Evolutionary conservation across 2,888 invertebrate species (phyloP), one percentile per base, ranked within the genome.

Genomic region (Clitarchus hookeri): DNA sequence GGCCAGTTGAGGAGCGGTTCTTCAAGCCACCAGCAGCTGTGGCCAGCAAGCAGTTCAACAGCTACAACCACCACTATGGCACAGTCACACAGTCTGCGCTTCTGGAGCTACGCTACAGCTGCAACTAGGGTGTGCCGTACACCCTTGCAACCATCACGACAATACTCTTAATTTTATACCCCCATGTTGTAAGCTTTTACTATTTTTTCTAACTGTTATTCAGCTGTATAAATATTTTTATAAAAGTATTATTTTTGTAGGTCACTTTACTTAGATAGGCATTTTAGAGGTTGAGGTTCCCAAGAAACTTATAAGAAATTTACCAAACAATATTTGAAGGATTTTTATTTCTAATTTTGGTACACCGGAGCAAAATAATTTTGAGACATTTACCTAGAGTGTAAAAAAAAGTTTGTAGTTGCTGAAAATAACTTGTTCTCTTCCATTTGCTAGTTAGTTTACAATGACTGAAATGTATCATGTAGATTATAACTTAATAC

Each of bases 21-120:
- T n/a, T 8, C 8, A 65, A 65, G 65, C n/a, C n/a, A 8, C 65
- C n/a, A 8, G 11, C 65, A 9, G 8, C 65, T 2, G 0, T 19
- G 19, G n/a, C 65, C 16, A 19, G 65, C 65, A 65, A 65, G n/a
- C 65, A 65, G 65, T 82, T 82, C 82, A 82, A 82, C 82, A 82
- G 82, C 82, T 82, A 36, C 82, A 36, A 44, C 44, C 82, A 82
- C 16, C 27, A 19, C 16, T 44, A 82, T 9, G 82, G 82, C 36
- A 82, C 44, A 16, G 44, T 82, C 16, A 82, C 82, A 3, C 36
- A 27, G 44, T 82, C 82, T 36, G 82, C 82, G 12, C 82, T 82
- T 0, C 82, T 82, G 16, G 82, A 82, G 82, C 82, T 82, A 23
- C 65, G 65, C 23, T 65, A 65, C 65, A 65, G 6, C 65, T 65